Evolutionary conservation across 2,113 vertebrate genomes (phyloP).

Genomic region (Caranx melampygus): DNA sequence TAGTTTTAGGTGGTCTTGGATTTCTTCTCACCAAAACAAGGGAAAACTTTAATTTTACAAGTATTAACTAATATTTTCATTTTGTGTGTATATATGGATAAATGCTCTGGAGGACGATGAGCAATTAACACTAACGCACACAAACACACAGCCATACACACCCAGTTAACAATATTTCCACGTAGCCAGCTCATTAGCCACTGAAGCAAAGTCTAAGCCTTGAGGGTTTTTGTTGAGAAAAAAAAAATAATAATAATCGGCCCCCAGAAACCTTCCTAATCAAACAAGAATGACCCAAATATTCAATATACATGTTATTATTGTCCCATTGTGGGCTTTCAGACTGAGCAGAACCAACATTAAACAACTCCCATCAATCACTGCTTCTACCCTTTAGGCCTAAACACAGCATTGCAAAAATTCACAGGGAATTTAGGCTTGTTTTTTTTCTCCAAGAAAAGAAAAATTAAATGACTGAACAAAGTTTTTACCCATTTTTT

Average conservation of each 20-base stretch:
- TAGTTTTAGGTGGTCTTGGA: neutral
- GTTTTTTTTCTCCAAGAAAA: neutral
- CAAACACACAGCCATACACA: neutral
- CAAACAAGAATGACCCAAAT: slow-evolving; percentile 51
- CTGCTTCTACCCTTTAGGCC: slow-evolving; percentile 11
- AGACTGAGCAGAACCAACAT: slow-evolving; percentile 1
- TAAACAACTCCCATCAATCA: slow-evolving; percentile 13
- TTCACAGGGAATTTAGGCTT: neutral
- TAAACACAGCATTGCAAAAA: neutral
- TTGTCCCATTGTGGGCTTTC: neutral
- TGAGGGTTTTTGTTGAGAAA: slow-evolving; percentile 14
- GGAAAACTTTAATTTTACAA: neutral
- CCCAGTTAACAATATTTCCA: neutral
- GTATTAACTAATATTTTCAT: neutral
- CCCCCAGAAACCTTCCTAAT: slow-evolving; percentile 24
- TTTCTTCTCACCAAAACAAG: no score
- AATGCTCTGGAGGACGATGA: neutral
- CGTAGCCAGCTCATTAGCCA: slow-evolving; percentile 35
- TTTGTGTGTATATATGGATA: neutral
- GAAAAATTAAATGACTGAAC: neutral
- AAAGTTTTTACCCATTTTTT: no score
- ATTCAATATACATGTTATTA: slow-evolving; percentile 14
- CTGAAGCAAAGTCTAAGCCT: slow-evolving; percentile 12
- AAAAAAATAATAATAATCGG: neutral
- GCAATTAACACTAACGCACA: neutral